phyloP scores from a whole-genome alignment of 2,888 invertebrate species.

The Microctonus aethiopoides region DNA sequence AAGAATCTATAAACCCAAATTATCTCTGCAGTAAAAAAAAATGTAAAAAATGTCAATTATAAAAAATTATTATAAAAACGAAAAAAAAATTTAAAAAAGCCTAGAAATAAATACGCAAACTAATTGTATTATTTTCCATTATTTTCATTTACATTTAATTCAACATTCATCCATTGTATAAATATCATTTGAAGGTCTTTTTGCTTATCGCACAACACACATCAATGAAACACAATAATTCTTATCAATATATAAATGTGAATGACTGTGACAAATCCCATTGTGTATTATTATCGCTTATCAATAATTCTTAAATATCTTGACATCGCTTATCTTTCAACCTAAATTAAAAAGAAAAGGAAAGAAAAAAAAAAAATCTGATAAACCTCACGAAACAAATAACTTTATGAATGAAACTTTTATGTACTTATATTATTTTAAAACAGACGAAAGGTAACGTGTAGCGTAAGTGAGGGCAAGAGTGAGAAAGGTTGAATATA shows the following conservation, averaged over 20 bases:
- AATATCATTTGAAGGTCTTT: not conserved
- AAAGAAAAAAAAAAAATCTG: not conserved
- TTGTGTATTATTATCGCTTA: slow-evolving; percentile 1
- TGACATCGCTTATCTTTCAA: slow-evolving; percentile 9
- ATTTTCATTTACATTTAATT: too few species aligned
- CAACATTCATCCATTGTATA: not conserved
- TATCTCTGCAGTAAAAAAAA: too few species aligned
- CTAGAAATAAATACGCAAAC: too few species aligned
- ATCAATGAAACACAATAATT: not conserved
- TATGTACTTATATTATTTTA: not conserved
- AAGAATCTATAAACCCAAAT: too few species aligned
- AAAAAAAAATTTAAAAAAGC: too few species aligned
- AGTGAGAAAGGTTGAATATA: not conserved
- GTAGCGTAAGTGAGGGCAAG: too few species aligned
- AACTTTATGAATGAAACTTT: not conserved
- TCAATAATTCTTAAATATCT: slow-evolving; percentile 3
- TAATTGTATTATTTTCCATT: too few species aligned
- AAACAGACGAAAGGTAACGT: too few species aligned
- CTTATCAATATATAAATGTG: slow-evolving; percentile 10
- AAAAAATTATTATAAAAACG: too few species aligned
- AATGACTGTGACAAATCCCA: slow-evolving; percentile 21
- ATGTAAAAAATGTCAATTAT: too few species aligned
- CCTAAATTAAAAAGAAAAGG: not conserved
- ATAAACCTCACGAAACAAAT: not conserved
- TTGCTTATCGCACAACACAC: not conserved